These are phyloP conservation scores for Polyommatus icarus DNA, from an alignment of 2,888 invertebrate species.

Conservation along the genomic window DNA sequence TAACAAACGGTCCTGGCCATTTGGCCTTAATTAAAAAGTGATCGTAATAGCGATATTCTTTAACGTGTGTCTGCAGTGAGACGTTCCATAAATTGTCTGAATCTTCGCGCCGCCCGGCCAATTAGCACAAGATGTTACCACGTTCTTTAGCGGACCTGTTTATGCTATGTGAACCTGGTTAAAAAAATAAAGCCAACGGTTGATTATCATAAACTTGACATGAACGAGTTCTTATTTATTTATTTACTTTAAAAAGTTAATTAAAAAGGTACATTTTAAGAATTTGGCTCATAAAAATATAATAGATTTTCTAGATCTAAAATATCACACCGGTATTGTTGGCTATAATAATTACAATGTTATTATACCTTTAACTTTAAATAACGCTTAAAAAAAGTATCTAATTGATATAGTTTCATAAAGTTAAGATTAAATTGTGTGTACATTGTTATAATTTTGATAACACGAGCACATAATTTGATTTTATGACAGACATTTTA, in stretches of 20 bases:
- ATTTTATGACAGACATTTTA: conserved; percentile 16
- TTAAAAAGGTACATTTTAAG: too few species aligned
- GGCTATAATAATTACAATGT: too few species aligned
- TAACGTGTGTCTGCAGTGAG: conserved; percentile 44
- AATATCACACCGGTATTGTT: too few species aligned
- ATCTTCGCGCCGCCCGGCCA: conserved; percentile 74
- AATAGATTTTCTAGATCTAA: too few species aligned
- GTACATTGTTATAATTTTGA: conserved; percentile 25
- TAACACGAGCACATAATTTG: conserved; percentile 4
- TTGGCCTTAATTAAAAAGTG: not conserved
- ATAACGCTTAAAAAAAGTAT: not conserved
- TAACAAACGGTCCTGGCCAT: not conserved
- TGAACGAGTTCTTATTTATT: too few species aligned
- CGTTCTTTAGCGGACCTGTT: conserved; percentile 51
- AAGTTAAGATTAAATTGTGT: not conserved
- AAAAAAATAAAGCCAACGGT: too few species aligned
- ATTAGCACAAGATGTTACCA: conserved; percentile 78
- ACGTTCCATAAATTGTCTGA: conserved; percentile 70
- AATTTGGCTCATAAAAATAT: too few species aligned
- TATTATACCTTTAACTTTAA: too few species aligned
- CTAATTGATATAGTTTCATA: not conserved
- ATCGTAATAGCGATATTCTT: not conserved
- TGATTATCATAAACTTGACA: too few species aligned
- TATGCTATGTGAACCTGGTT: conserved; percentile 42
- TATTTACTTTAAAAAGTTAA: too few species aligned